A percentile compares a stretch with the other conserved stretches of the same genome.
Evolutionary conservation across 2,888 invertebrate species (phyloP).

Genomic region (Sesia apiformis): DNA sequence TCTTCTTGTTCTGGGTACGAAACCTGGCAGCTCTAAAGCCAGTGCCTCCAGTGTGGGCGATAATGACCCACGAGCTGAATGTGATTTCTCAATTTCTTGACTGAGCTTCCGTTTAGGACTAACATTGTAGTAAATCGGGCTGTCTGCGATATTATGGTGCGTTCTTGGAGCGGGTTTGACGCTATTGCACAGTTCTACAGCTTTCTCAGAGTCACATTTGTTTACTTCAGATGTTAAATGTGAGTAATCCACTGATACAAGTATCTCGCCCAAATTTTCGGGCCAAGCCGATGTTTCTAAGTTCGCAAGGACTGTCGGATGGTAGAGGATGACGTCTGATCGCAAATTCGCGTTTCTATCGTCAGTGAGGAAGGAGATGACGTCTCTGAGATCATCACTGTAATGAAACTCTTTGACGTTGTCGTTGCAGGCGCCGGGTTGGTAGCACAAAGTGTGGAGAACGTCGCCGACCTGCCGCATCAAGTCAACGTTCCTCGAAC

Average conservation of each 20-base stretch:
- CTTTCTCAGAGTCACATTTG: constrained; percentile 64
- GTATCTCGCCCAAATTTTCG: constrained; percentile 33
- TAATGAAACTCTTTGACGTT: constrained; percentile 37
- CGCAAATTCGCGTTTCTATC: constrained; percentile 37
- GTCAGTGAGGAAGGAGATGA: constrained; percentile 47
- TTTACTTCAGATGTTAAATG: constrained; percentile 33
- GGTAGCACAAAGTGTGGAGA: constrained; percentile 33
- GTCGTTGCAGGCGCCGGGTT: constrained; percentile 17
- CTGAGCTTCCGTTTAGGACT: constrained; percentile 28
- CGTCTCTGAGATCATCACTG: constrained; percentile 52
- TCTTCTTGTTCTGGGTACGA: constrained; percentile 52
- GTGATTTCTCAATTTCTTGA: constrained; percentile 19
- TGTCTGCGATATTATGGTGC: constrained; percentile 28
- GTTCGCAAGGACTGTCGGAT: constrained; percentile 62
- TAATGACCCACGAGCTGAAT: constrained; percentile 26
- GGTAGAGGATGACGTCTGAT: constrained; percentile 57
- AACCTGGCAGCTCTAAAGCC: constrained; percentile 64
- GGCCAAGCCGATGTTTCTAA: constrained; percentile 33
- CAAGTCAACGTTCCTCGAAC: constrained; percentile 15
- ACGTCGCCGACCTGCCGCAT: constrained; percentile 49
- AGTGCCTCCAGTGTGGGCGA: constrained; percentile 63
- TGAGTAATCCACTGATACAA: constrained; percentile 27
- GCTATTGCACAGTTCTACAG: constrained; percentile 38
- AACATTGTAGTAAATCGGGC: constrained; percentile 55
- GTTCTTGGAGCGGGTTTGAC: constrained; percentile 47